A percentile compares a stretch with the other conserved stretches of the same genome.
phyloP scores from a whole-genome alignment of 1,140 invertebrate genomes.

The Daktulosphaira vitifoliae region DNA sequence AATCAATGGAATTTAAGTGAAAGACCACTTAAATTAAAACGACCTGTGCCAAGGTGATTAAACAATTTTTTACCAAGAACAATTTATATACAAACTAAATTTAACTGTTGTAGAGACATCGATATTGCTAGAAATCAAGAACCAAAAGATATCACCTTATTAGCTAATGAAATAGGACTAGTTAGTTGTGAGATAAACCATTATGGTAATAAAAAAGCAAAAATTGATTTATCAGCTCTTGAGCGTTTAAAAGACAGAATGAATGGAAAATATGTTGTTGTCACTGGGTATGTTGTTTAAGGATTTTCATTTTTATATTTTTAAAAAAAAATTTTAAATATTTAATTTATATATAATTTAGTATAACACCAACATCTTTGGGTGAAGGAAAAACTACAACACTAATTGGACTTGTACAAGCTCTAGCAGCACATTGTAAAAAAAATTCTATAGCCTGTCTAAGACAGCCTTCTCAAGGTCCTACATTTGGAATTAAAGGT shows the following conservation, averaged over 20 bases:
- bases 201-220: constrained; percentile 93
- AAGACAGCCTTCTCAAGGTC: constrained; percentile 96
- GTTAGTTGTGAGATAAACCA: constrained; percentile 69
- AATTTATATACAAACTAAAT: neutral
- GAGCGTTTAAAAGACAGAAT: constrained; percentile 59
- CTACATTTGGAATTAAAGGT: constrained; percentile 97
- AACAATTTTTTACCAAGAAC: too few species aligned
- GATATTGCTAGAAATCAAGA: constrained; percentile 76
- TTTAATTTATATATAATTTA: constrained; percentile 11
- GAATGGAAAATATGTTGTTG: constrained; percentile 88
- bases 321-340: too few species aligned
- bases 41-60: constrained; percentile 65
- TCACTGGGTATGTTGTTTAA: constrained; percentile 66
- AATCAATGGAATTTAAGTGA: constrained; percentile 56
- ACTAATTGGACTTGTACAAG: constrained; percentile 86
- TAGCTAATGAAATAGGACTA: constrained; percentile 82
- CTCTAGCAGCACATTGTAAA: constrained; percentile 71
- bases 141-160: constrained; percentile 69
- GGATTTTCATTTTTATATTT: neutral
- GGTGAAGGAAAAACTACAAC: constrained; percentile 98
- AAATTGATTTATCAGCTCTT: constrained; percentile 77
- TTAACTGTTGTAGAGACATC: constrained; percentile 61
- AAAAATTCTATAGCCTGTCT: constrained; percentile 90
- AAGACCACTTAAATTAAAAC: constrained; percentile 51
- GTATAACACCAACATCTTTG: constrained; percentile 90